Base-by-base conservation (phyloP, 1,140 invertebrate species). In the Araneus ventricosus region DNA sequence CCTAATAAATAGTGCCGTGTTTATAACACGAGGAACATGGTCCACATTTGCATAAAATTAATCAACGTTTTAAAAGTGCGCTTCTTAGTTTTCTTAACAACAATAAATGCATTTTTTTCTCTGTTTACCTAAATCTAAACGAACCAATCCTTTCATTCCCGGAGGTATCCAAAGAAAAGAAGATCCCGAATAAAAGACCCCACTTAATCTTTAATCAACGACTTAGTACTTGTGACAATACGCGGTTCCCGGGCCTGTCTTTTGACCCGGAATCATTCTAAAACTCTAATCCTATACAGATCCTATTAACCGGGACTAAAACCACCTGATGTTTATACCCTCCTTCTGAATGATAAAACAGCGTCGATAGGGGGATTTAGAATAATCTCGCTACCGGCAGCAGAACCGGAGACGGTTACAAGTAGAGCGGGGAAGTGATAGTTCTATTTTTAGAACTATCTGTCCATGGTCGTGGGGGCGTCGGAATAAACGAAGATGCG, bases 361-460 rank as follows among this genome's bases (percentile, higher is more conserved):
- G 14, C 70, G 20, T 17, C 34, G 24, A 75, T 34, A 10, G 30
- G 63, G 27, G 34, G 70, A 37, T 37, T 75, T 37, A 75, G 17
- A 75, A 75, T 75, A 37, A 34, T 75, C 30, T 34, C 30, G 70
- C 70, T 34, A 34, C 30, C 34, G 4, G 70, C 17, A 52, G 10
- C 45, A 75, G 70, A 20, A 37, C 27, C 20, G 0, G 14, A 17
- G 70, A 20, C 45, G 45, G 45, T 14, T 30, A 30, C 70, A 75
- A 30, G 70, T 75, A 75, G 30, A 20, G 17, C 4, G 70, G 30
- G 20, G 70, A 34, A 34, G 80, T 30, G 39, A 10, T 63, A 30
- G 87, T 70, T 67, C 87, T 88, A 88, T 88, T 88, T 88, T 88
- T 88, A 88, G 87, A 88, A 75, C 27, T 57, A 88, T 41, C 30